These are phyloP conservation scores for Epinephelus awoara DNA, from an alignment of 2,797 vertebrate species.

Conservation along the genomic window DNA sequence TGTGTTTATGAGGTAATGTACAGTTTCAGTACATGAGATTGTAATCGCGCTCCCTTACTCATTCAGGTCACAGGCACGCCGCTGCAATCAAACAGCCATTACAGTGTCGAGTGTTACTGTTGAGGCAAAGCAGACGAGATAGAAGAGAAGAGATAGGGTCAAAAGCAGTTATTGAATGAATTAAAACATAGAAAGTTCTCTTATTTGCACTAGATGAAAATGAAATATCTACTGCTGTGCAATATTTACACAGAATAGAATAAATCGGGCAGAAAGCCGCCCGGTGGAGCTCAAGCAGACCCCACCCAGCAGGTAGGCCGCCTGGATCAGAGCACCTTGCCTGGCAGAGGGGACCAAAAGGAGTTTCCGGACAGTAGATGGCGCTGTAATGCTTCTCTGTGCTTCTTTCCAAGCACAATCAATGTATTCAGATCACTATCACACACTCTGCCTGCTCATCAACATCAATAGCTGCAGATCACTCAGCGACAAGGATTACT, in stretches of 20 bases:
- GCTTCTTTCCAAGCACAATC: slow-evolving; percentile 32
- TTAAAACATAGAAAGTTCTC: background rate
- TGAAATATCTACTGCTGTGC: background rate
- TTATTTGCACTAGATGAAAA: background rate
- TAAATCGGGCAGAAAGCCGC: rapidly evolving
- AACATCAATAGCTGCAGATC: slow-evolving; percentile 32
- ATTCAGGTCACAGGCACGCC: slow-evolving; percentile 42
- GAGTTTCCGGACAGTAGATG: slow-evolving; percentile 70
- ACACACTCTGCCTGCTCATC: slow-evolving; percentile 18
- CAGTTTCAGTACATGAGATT: slow-evolving; percentile 50
- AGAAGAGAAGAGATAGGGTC: background rate
- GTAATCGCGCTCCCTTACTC: slow-evolving; percentile 20
- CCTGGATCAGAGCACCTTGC: slow-evolving; percentile 27
- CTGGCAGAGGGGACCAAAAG: slow-evolving; percentile 7
- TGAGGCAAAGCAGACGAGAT: slow-evolving; percentile 63
- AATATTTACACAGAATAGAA: background rate
- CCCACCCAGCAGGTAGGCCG: slow-evolving; percentile 47
- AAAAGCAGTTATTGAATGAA: slow-evolving; percentile 8
- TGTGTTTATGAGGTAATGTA: slow-evolving; percentile 69
- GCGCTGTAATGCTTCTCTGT: slow-evolving; percentile 70
- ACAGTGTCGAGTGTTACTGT: slow-evolving; percentile 25
- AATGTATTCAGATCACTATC: slow-evolving; percentile 47
- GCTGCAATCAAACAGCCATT: slow-evolving; percentile 73
- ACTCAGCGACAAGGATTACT: background rate
- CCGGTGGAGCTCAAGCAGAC: background rate